These are phyloP conservation scores for Sclerodermus sp. DNA, from an alignment of 2,888 invertebrate species.

Conservation along the genomic window DNA sequence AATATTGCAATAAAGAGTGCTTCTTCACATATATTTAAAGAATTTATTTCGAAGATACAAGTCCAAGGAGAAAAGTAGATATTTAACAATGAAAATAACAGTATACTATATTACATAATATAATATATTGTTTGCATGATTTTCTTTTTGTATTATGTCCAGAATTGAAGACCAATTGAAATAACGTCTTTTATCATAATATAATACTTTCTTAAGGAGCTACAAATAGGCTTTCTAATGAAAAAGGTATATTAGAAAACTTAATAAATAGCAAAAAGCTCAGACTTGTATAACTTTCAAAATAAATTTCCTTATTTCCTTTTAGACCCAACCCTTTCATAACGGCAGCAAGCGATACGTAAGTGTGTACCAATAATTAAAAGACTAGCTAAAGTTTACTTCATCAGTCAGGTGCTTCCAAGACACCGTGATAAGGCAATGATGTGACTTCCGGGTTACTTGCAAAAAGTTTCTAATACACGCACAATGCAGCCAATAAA, in stretches of 20 bases:
- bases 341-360: conserved; percentile 37
- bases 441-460: conserved; percentile 46
- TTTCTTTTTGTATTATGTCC: too few relatives aligned
- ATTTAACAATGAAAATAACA: too few relatives aligned
- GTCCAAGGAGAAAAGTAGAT: background rate
- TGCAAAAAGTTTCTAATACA: conserved; percentile 23
- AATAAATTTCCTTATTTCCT: background rate
- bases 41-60: background rate
- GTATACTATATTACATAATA: too few relatives aligned
- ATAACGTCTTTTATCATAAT: conserved; percentile 7
- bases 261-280: too few relatives aligned
- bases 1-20: conserved; percentile 25
- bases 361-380: conserved; percentile 44
- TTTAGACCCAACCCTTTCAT: conserved; percentile 16
- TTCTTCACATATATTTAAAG: background rate
- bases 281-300: background rate
- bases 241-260: too few relatives aligned
- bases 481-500: background rate
- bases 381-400: conserved; percentile 46
- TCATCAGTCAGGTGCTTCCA: conserved; percentile 46
- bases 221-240: conserved; percentile 3
- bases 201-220: conserved; percentile 3
- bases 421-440: conserved; percentile 52
- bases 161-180: too few relatives aligned
- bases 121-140: too few relatives aligned